Evolutionary conservation across 2,113 vertebrate genomes (phyloP).

Genomic region (Phalacrocorax pelagicus): DNA sequence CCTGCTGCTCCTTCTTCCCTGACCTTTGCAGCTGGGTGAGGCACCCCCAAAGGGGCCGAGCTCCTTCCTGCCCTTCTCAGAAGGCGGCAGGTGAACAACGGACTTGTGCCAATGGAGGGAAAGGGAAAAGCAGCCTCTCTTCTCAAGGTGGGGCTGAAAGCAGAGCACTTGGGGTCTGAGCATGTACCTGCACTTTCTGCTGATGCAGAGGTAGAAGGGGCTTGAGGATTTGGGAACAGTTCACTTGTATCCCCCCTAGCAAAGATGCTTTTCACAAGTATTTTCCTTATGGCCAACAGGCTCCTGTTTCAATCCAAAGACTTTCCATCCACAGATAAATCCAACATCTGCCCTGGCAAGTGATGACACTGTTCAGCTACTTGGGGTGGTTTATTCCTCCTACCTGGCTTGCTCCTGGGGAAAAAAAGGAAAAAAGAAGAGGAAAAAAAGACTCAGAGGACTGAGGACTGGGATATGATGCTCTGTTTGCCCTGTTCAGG

Average conservation of each 20-base stretch:
- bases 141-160: neutral
- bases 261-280: neutral
- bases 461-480: too few species aligned
- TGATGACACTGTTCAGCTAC: neutral
- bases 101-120: fast-evolving
- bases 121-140: neutral
- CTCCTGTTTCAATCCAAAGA: neutral
- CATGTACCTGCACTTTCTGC: neutral
- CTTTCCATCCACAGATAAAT: neutral
- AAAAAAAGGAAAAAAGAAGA: too few species aligned
- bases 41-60: neutral
- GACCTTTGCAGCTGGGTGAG: neutral
- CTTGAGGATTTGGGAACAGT: neutral
- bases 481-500: too few species aligned
- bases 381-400: neutral
- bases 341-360: fast-evolving
- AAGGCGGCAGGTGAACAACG: neutral
- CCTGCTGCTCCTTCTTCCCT: neutral
- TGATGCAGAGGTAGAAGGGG: neutral
- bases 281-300: neutral
- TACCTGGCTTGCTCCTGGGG: neutral
- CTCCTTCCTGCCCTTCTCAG: neutral
- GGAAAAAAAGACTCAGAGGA: neutral
- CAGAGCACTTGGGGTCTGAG: neutral
- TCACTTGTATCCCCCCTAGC: fast-evolving